Base-by-base conservation (phyloP, 2,113 vertebrate species). In the Collichthys lucidus region DNA sequence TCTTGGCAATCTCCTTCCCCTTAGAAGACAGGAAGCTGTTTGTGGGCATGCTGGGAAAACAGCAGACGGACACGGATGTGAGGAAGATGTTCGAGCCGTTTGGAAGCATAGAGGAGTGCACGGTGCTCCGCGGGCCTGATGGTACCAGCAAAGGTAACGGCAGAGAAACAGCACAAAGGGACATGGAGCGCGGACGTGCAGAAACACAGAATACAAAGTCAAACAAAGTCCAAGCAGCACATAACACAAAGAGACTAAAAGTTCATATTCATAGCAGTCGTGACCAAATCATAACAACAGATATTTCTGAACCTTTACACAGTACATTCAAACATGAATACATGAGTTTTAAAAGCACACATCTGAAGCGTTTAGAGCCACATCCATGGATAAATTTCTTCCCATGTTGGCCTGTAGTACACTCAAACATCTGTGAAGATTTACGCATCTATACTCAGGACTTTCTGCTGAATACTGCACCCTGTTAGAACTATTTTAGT, bases 11-110 rank as follows among this genome's bases (percentile, higher is more conserved):
- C 79, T 92, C 77, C 88, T 94, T 96, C 94, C 91, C 92, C 94
- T 94, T 94, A 98, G 96, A 97, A 96, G 97, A 98, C 94, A 98
- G 98, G 96, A 99, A 99, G 96, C 96, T 98, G 92, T 99, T 99
- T 95, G 96, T 99, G 90, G 98, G 98, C 83, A 98, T 98, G 95
- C 96, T 99, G 93, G 97, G 97, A 63, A 96, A 98, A 82, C 97
- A 98, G 94, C 96, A 98, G 95, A 96, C 98, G 68, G 98, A 98
- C 89, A 89, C 96, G 4, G 97, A 98, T 63, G 97, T 99, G 73
- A 96, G 96, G 53, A 98, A 98, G 79, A 97, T 99, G 89, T 99
- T 98, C 0, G 97, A 98, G 89, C 95, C 97, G 42, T 98, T 98
- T 5, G 98, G 98, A 7, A 97, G 96, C 89, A 99, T 99, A 95